A percentile compares a stretch with the other conserved stretches of the same genome.
Conservation (phyloP, 2,797 vertebrate genomes). For the Falco biarmicus region DNA sequence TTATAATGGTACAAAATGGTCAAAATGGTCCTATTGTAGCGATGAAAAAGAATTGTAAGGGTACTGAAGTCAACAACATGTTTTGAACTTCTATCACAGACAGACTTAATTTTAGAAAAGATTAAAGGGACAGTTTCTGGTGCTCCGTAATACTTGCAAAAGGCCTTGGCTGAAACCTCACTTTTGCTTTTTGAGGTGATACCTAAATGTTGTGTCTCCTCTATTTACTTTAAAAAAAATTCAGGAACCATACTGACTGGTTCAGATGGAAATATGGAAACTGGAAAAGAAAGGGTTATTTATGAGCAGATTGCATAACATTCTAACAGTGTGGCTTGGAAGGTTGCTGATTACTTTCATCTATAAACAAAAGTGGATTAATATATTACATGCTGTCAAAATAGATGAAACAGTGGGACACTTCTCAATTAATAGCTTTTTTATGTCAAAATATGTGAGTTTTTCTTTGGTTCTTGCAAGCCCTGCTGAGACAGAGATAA, state of each 20-base stretch:
- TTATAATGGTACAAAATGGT: background rate
- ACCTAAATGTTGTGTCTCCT: background rate
- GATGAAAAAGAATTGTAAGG: background rate
- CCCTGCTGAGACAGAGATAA: background rate
- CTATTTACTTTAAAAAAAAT: background rate
- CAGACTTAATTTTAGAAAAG: background rate
- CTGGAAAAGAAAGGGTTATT: background rate
- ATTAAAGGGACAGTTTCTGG: background rate
- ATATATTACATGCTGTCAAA: background rate
- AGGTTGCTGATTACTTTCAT: background rate
- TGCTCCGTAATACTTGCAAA: background rate
- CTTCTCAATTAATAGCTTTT: background rate
- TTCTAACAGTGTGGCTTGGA: background rate
- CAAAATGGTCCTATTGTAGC: background rate
- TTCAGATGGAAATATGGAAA: background rate
- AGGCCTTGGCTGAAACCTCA: background rate
- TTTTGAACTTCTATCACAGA: background rate
- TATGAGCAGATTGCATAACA: background rate
- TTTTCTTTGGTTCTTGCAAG: slow-evolving; percentile 7
- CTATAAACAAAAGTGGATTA: slow-evolving; percentile 30
- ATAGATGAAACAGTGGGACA: background rate
- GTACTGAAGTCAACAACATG: background rate
- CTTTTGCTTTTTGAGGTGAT: background rate
- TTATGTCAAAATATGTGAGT: background rate
- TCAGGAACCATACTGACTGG: background rate